Base-by-base conservation (phyloP, 1,140 invertebrate genomes). In the Listronotus bonariensis region DNA sequence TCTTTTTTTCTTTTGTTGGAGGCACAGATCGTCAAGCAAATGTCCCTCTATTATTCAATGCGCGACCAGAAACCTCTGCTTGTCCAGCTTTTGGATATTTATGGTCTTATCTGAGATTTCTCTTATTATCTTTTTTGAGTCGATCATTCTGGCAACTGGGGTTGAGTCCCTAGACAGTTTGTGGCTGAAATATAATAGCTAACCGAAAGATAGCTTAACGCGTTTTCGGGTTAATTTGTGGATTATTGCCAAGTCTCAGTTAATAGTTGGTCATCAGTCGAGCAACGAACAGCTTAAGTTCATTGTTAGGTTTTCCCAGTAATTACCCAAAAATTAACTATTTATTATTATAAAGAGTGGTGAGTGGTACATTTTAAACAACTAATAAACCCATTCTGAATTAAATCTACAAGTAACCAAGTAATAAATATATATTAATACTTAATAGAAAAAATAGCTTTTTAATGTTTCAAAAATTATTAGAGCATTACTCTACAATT, bases 151-250 rank as follows among this genome's bases (percentile, higher is more conserved):
- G 42, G 7, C 14, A 45, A 5, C 14, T 17, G 1, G 14, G 42
- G 42, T 45, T 18, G 42, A 18, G 42, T 45, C 42, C 42, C 42
- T 18, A 45, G 42, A 45, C 42, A 45, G 17, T 45, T 45, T 18
- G 42, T 9, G 14, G 42, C 14, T 45, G 2, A 9, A 9, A 18
- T 18, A 15, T 45, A 45, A 45, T 45, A 14, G 42, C 42, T 45
- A 12, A n/a, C 42, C 42, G 42, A 45, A 45, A 45, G 42, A 45
- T 45, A 12, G 42, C 42, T 45, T 45, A 45, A 45, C 42, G 42
- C 42, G 42, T 45, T 45, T 18, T 45, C 14, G 14, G 17, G 14
- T 45, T 45, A 45, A 45, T 45, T 45, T 45, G 17, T 45, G 42
- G 17, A 18, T 45, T 45, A 45, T 45, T 45, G 14, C 17, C n/a